Evolutionary conservation across 2,797 vertebrate species (phyloP).

Genomic region (Cynopterus sphinx): DNA sequence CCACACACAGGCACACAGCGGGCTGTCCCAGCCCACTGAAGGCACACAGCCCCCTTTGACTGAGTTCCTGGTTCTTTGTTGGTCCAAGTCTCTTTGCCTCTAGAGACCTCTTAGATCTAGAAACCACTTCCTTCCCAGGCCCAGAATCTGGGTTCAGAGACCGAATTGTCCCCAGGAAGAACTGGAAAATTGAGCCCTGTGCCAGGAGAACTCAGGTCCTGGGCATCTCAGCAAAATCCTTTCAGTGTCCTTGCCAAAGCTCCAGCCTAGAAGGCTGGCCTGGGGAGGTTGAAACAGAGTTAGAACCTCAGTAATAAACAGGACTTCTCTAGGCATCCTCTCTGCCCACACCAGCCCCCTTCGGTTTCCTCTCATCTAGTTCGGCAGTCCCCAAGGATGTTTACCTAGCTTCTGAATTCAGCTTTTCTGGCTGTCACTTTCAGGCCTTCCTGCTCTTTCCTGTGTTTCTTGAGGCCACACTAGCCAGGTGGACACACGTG

Average conservation of each 20-base stretch:
- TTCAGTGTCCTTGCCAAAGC: neutral
- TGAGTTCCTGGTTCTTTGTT: neutral
- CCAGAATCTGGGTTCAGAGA: neutral
- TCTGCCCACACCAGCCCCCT: neutral
- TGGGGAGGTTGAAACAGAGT: neutral
- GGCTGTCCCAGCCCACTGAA: neutral
- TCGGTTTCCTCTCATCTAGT: neutral
- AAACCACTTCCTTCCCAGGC: constrained; percentile 1
- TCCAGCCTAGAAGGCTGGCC: neutral
- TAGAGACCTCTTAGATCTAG: neutral
- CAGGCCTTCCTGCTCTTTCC: neutral
- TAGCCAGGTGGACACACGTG: neutral
- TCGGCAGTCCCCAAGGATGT: neutral
- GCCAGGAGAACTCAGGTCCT: neutral
- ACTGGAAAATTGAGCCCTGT: neutral
- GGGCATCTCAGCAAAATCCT: neutral
- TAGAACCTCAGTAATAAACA: neutral
- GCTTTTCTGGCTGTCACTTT: neutral
- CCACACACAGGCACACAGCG: too few relatives aligned
- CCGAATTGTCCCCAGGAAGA: neutral
- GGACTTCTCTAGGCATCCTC: neutral
- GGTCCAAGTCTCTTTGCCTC: neutral
- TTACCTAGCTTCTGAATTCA: neutral
- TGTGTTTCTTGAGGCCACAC: neutral
- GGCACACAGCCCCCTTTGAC: neutral